Conservation (phyloP, 2,888 invertebrate species). For the Tipula vernalis region DNA sequence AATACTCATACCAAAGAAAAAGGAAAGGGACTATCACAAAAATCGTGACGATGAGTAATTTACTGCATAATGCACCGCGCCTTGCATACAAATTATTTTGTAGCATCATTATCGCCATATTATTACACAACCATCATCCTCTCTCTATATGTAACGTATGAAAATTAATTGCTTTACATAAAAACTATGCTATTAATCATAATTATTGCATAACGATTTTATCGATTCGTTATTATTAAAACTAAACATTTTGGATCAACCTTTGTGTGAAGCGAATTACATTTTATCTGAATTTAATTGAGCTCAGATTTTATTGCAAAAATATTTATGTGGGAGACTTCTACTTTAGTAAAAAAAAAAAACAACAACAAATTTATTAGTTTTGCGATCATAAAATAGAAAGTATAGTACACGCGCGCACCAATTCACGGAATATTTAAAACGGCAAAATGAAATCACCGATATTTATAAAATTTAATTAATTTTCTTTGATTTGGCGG, state of each 20-base stretch:
- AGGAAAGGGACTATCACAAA: background rate
- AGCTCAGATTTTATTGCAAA: background rate
- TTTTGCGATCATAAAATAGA: too few relatives aligned
- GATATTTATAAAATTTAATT: background rate
- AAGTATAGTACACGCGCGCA: too few relatives aligned
- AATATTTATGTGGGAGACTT: background rate
- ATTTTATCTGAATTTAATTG: background rate
- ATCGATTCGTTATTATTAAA: background rate
- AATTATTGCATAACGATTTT: background rate
- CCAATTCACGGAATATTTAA: background rate
- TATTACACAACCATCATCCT: background rate
- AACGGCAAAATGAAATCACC: background rate
- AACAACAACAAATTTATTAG: background rate
- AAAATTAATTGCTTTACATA: background rate
- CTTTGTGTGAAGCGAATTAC: background rate
- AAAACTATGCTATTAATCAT: background rate
- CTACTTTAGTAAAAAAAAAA: background rate
- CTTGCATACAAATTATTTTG: background rate
- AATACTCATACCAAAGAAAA: background rate
- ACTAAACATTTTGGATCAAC: background rate
- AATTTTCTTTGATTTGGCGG: background rate
- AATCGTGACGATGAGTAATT: background rate
- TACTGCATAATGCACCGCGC: background rate
- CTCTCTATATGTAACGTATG: background rate
- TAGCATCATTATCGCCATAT: background rate